A percentile compares a stretch with the other conserved stretches of the same genome.
Conservation (phyloP, 1,140 invertebrate genomes). For the Nebria ingens region DNA sequence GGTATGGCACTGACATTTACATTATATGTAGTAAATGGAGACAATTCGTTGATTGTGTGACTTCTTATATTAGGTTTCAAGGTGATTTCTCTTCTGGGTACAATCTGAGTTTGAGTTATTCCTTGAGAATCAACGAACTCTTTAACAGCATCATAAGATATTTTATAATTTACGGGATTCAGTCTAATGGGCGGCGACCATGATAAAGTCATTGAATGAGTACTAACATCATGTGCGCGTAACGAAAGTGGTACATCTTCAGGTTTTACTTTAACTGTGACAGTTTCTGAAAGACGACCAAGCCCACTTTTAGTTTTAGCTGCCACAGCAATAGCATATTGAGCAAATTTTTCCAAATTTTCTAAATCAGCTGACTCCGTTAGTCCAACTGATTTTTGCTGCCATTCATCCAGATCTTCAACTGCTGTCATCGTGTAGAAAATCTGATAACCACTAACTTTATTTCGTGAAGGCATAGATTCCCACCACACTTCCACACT, state of each 20-base stretch:
- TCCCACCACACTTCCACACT: conserved; percentile 95
- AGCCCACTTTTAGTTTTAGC: conserved; percentile 64
- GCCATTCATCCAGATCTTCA: conserved; percentile 86
- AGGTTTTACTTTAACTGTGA: conserved; percentile 78
- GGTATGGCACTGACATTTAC: conserved; percentile 89
- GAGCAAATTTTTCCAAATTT: conserved; percentile 80
- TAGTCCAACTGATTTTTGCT: conserved; percentile 69
- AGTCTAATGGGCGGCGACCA: conserved; percentile 88
- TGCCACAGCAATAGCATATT: conserved; percentile 88
- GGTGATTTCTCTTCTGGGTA: conserved; percentile 61
- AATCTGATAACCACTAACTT: conserved; percentile 84
- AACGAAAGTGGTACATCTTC: conserved; percentile 84
- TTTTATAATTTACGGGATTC: conserved; percentile 81
- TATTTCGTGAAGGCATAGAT: conserved; percentile 70
- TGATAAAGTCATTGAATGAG: conserved; percentile 80
- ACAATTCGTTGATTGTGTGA: conserved; percentile 74
- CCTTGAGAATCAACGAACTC: conserved; percentile 91
- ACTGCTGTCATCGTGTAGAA: conserved; percentile 89
- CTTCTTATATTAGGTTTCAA: conserved; percentile 57
- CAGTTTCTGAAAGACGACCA: conserved; percentile 63
- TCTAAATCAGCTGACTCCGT: conserved; percentile 85
- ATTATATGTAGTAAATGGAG: conserved; percentile 89
- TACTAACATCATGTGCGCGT: conserved; percentile 75
- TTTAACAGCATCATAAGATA: conserved; percentile 88
- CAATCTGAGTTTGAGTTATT: conserved; percentile 76